Base-by-base conservation (phyloP, 2,888 invertebrate genomes). In the Noctua fimbriata region DNA sequence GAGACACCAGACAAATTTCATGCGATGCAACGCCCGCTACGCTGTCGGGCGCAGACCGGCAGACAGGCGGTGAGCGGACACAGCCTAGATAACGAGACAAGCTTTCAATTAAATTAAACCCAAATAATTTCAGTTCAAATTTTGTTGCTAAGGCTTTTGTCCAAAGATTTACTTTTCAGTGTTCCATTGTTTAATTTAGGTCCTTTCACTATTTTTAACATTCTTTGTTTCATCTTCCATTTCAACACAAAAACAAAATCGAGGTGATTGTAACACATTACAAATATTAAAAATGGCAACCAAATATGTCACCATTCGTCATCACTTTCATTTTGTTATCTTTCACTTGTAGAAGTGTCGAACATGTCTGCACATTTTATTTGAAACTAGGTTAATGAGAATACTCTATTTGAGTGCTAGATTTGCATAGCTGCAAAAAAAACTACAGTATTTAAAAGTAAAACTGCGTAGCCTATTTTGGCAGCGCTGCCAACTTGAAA, bases 1-100 rank as follows among this genome's bases (percentile, higher is more conserved):
- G 91, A 90, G 91, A 93, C 90, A 90, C 92, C 92, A 92, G 90
- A 92, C 94, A 89, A 92, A 93, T 91, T 93, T 92, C 85, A 89
- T 85, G 76, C 87, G 83, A 87, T 81, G 87, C 82, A 82, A 73
- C 81, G 74, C 83, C 73, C 81, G 58, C 73, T 71, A 76, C 79
- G 83, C 78, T 80, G 82, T 73, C 77, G 44, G 76, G 36, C 77
- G 70, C 65, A 84, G 81, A 84, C 74, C 63, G 73, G 28, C 58
- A 44, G 44, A 44, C 67, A 44, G 66, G 9, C 67, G n/a, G 66
- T 66, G 65, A 74, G 44, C 77, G 71, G 63, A 55, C 73, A 72
- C 76, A 77, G 71, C 69, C 84, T 60, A 69, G 28, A 70, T 65
- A 65, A 32, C 67, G 44, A 73, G 28, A 82, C 86, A 70, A 60